Conservation (phyloP, 2,888 invertebrate genomes). For the Callinectes sapidus region DNA sequence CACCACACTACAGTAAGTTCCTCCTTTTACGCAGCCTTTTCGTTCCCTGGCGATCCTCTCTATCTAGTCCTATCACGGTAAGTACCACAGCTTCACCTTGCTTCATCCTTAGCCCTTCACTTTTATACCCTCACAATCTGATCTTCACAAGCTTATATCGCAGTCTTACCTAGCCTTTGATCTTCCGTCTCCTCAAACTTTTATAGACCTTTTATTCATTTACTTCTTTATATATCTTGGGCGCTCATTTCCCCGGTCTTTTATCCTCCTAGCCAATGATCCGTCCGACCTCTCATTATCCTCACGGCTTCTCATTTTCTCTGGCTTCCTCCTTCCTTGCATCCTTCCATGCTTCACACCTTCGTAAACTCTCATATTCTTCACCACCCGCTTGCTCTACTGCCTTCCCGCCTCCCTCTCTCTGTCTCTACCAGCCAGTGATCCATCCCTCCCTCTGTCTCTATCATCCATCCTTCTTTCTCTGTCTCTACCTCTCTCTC, state of each 20-base stretch:
- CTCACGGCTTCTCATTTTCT: not conserved
- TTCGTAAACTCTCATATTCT: slow-evolving; percentile 10
- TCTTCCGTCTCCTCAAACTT: not conserved
- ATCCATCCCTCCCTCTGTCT: not conserved
- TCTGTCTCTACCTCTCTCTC: not conserved
- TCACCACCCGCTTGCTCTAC: not conserved
- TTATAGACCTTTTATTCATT: not conserved
- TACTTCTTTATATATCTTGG: not conserved
- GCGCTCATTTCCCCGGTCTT: not conserved
- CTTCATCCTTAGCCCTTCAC: not conserved
- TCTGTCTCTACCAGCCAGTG: not conserved
- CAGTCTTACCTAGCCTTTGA: not conserved
- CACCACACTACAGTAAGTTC: too few relatives aligned
- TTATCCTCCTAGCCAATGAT: not conserved
- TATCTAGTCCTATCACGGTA: not conserved
- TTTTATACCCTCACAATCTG: not conserved
- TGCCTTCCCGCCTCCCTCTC: not conserved
- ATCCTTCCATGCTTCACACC: slow-evolving; percentile 11
- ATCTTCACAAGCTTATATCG: not conserved
- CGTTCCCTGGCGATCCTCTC: too few relatives aligned
- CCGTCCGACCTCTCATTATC: slow-evolving; percentile 4
- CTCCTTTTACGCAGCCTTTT: too few relatives aligned
- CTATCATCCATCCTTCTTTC: too few relatives aligned
- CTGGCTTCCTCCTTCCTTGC: not conserved
- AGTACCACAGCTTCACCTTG: not conserved